Evolutionary conservation across 2,797 vertebrate genomes (phyloP), one percentile per base, ranked within the genome.

Genomic region (Anniella stebbinsi): DNA sequence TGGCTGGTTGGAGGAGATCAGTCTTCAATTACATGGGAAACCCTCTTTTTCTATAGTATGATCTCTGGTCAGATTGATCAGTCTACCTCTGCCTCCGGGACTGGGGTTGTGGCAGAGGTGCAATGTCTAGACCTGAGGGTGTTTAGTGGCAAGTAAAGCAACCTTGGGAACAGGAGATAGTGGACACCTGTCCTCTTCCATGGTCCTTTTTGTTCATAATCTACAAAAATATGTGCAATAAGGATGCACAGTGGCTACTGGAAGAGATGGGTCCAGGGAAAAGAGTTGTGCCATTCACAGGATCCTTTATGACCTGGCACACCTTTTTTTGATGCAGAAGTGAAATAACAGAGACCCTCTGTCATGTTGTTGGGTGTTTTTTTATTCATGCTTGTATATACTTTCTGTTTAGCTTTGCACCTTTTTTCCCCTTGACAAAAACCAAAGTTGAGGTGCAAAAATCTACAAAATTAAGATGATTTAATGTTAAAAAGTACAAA

Each of bases 391-490:
- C 9, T 90, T 83, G 8, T 8, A 38, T 83, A 2, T 78, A 33
- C 15, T 80, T 89, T 36, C 1, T 66, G 13, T 80, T 88, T 73
- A 0, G 0, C 57, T 84, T 30, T 84, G 2, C 63, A 21, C 33
- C 41, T 0, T 0, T 0, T 0, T 84, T 75, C 12, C 70, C 9
- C 11, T 73, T 86, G 45, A 45, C 45, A 45, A 45, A 45, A 45
- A 45, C 45, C 45, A 45, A 45, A 45, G 45, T 45, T 45, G 6
- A 45, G 45, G 45, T 45, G 45, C 45, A 45, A 45, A 45, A 3
- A 45, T 3, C 45, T 45, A 45, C 45, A 45, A 45, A 45, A 45
- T 45, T 45, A 45, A 45, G 45, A 6, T 45, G 45, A 45, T 45
- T 45, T 45, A 45, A 45, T 45, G 45, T 45, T 45, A 45, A 45